A percentile compares a stretch with the other conserved stretches of the same genome.
Conservation (phyloP, 37 sponge, comb jelly and placozoan species). For the Cladorhizidae sp. region DNA sequence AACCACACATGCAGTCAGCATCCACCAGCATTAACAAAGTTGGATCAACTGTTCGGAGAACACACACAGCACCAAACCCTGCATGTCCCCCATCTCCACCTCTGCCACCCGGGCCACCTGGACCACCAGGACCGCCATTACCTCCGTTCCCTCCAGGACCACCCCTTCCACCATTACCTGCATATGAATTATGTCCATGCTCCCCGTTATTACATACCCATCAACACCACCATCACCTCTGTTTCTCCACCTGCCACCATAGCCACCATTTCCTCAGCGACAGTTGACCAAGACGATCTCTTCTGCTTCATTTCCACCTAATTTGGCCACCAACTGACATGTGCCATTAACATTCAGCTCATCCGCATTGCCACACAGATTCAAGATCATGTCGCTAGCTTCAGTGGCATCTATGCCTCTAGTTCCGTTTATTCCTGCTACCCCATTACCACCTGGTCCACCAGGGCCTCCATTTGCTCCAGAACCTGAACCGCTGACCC, state of each 20-base stretch:
- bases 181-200: conserved; percentile 36
- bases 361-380: conserved; percentile 51
- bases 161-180: conserved; percentile 70
- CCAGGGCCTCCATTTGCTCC: conserved; percentile 66
- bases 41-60: conserved; percentile 55
- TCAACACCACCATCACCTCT: conserved; percentile 77
- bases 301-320: conserved; percentile 64
- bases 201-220: conserved; percentile 58
- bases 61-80: conserved; percentile 60
- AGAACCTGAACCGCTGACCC: neutral
- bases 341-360: conserved; percentile 57
- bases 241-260: conserved; percentile 76
- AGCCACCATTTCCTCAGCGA: conserved; percentile 78
- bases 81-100: conserved; percentile 77
- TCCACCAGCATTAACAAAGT: conserved; percentile 65
- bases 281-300: conserved; percentile 71
- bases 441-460: conserved; percentile 61
- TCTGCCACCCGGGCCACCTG: conserved; percentile 60
- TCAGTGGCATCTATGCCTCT: conserved; percentile 67
- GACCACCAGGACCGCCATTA: conserved; percentile 75
- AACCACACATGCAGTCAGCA: conserved; percentile 63
- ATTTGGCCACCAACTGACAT: conserved; percentile 29
- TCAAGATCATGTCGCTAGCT: conserved; percentile 74
- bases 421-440: conserved; percentile 47
- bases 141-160: conserved; percentile 82